phyloP scores from a whole-genome alignment of 2,888 invertebrate genomes.

The Biston betularia region DNA sequence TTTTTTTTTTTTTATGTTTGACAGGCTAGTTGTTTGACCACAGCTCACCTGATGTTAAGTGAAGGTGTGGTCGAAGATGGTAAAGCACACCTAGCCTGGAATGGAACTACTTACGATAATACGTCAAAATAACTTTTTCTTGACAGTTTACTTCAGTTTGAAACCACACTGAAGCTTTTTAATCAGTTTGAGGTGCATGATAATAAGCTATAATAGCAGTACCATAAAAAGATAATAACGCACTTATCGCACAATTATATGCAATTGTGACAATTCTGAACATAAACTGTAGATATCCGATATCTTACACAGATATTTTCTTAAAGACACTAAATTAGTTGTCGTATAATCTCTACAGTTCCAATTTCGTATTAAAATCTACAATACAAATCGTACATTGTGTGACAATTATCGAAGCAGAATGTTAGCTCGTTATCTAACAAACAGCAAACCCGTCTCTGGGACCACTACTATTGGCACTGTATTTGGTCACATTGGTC shows the following conservation, averaged over 20 bases:
- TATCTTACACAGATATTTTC: constrained; percentile 40
- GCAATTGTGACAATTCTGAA: constrained; percentile 33
- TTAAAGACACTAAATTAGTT: constrained; percentile 41
- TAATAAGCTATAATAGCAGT: neutral
- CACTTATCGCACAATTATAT: constrained; percentile 31
- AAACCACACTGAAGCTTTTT: too few species aligned
- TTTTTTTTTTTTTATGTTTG: too few species aligned
- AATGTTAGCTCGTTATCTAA: constrained; percentile 59
- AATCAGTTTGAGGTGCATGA: neutral
- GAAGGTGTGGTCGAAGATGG: too few species aligned
- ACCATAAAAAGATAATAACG: neutral
- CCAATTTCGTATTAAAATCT: constrained; percentile 48
- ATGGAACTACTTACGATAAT: too few species aligned
- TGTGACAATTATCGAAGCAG: constrained; percentile 61
- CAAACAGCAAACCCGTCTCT: constrained; percentile 61
- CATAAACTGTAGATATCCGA: constrained; percentile 32
- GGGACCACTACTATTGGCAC: constrained; percentile 40
- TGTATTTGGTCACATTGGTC: constrained; percentile 24
- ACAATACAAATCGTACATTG: constrained; percentile 58
- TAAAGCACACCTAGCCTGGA: too few species aligned
- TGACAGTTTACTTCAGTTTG: too few species aligned
- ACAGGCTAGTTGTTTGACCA: too few species aligned
- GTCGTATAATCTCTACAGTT: constrained; percentile 40
- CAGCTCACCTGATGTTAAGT: too few species aligned
- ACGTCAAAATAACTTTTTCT: too few species aligned